phyloP scores from a whole-genome alignment of 2,113 vertebrate genomes.

The Cygnus atratus region DNA sequence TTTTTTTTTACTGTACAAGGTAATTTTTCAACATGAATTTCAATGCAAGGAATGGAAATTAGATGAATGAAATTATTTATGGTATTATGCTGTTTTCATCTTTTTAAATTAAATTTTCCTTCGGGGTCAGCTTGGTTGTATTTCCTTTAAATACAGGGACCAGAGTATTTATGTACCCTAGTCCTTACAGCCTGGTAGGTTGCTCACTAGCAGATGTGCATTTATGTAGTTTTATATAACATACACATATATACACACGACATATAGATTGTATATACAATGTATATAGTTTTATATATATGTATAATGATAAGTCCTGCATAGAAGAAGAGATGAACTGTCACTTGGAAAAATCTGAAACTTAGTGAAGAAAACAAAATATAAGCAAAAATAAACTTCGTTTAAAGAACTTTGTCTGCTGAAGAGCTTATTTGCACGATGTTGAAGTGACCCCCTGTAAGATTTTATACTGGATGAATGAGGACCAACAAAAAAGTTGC shows the following conservation, averaged over 20 bases:
- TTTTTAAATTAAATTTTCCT: background rate
- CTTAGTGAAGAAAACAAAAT: background rate
- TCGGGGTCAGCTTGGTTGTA: background rate
- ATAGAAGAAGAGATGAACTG: background rate
- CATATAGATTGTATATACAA: background rate
- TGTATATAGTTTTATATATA: background rate
- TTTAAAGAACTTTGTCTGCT: background rate
- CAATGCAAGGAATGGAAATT: background rate
- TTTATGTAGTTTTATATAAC: background rate
- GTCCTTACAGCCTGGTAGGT: background rate
- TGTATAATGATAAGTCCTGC: background rate
- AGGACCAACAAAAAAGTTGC: background rate
- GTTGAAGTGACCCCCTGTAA: background rate
- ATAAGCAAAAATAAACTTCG: background rate
- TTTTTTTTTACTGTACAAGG: background rate
- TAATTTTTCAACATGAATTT: background rate
- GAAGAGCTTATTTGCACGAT: background rate
- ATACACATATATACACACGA: background rate
- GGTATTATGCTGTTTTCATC: background rate
- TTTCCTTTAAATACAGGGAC: background rate
- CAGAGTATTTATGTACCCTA: background rate
- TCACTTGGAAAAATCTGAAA: background rate
- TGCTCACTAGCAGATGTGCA: background rate
- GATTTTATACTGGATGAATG: background rate
- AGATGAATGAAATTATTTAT: background rate